Conservation (phyloP, 1,140 invertebrate genomes). For the Augochlora pura region DNA sequence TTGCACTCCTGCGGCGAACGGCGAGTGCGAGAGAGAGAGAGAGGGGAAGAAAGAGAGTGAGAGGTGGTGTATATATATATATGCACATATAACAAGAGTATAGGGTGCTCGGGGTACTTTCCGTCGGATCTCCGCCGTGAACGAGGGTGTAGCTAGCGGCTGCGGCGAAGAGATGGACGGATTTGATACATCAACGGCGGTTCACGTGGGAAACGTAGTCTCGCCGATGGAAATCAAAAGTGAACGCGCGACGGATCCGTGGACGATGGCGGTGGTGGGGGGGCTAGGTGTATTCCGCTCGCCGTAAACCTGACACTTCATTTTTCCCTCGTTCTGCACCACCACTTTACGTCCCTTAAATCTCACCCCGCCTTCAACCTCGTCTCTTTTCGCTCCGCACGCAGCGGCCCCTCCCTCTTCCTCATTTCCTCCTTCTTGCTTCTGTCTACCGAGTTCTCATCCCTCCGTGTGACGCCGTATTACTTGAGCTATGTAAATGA, state of each 20-base stretch:
- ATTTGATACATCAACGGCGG: conserved; percentile 42
- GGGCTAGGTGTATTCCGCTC: background rate
- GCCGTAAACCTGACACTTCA: conserved; percentile 45
- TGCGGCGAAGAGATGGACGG: conserved; percentile 9
- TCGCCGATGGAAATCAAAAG: conserved; percentile 51
- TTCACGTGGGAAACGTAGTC: conserved; percentile 26
- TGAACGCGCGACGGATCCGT: conserved; percentile 1
- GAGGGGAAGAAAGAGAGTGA: too few relatives aligned
- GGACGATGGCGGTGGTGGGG: background rate
- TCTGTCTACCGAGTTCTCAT: conserved; percentile 34
- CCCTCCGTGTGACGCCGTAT: conserved; percentile 65
- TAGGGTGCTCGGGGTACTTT: conserved; percentile 5
- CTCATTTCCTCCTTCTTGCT: conserved; percentile 15
- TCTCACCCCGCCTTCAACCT: conserved; percentile 1
- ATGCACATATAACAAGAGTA: background rate
- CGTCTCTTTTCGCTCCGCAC: background rate
- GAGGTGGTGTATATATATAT: too few relatives aligned
- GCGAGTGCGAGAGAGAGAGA: too few relatives aligned
- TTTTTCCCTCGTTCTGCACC: conserved; percentile 39
- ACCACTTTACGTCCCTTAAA: conserved; percentile 32
- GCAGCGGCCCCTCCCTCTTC: background rate
- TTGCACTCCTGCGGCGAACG: background rate
- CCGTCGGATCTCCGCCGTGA: background rate
- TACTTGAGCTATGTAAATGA: conserved; percentile 79
- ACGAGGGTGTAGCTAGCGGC: background rate